These are phyloP conservation scores for Sylvietta virens DNA, from an alignment of 2,113 vertebrate species.

Conservation along the genomic window DNA sequence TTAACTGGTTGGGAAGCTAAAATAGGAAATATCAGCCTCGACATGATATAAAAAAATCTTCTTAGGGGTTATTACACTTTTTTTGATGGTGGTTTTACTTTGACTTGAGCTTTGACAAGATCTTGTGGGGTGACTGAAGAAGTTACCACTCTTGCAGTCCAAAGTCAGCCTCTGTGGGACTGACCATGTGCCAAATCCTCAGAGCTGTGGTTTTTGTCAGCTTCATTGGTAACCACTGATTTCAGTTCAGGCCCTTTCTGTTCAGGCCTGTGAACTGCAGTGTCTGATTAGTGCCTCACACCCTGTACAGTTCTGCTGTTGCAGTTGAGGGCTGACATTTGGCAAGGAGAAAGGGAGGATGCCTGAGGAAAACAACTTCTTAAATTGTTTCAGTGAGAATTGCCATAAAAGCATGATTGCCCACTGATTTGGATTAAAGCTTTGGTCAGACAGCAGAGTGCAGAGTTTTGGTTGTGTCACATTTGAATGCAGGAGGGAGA, in stretches of 20 bases:
- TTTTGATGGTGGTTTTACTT: background rate
- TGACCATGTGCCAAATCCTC: background rate
- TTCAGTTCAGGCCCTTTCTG: background rate
- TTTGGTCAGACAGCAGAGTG: background rate
- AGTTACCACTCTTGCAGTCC: background rate
- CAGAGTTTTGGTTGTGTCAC: background rate
- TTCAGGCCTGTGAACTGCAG: background rate
- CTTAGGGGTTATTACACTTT: background rate
- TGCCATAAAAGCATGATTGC: background rate
- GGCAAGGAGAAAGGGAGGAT: background rate
- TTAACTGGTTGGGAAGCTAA: background rate
- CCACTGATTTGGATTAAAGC: background rate
- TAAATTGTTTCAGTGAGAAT: background rate
- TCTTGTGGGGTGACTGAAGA: background rate
- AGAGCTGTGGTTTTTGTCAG: background rate
- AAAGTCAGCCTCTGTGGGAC: background rate
- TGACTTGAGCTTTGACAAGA: background rate
- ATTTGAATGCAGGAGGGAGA: background rate
- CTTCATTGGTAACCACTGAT: background rate
- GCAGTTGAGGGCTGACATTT: background rate
- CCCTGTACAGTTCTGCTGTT: background rate
- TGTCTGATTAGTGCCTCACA: background rate
- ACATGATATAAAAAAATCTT: background rate
- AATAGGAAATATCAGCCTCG: background rate
- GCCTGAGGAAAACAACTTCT: background rate